phyloP scores from a whole-genome alignment of 2,113 vertebrate genomes.

The Dicaeum eximium region DNA sequence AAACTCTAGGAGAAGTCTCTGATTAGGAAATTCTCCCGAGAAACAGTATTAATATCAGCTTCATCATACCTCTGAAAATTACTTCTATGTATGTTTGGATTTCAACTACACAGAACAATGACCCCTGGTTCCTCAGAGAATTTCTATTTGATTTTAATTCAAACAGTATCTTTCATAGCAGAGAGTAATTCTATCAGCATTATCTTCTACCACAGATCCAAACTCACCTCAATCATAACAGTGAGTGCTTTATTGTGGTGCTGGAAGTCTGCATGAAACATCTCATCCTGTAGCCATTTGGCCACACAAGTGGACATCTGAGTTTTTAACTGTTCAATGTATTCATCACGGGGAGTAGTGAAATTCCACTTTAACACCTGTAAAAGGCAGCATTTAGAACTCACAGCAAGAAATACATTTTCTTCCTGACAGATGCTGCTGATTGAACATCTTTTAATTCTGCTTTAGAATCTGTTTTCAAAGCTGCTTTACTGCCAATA shows the following conservation, averaged over 20 bases:
- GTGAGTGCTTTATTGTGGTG: slow-evolving; percentile 92
- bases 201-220: background rate
- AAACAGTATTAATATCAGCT: background rate
- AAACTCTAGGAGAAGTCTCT: background rate
- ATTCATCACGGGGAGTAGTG: slow-evolving; percentile 92
- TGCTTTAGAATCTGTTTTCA: background rate
- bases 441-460: background rate
- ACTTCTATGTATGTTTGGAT: background rate
- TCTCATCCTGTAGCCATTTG: slow-evolving; percentile 94
- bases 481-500: background rate
- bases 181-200: background rate
- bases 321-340: slow-evolving; percentile 92
- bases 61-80: background rate
- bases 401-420: background rate
- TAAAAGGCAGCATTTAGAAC: background rate
- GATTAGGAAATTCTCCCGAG: background rate
- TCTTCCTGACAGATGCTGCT: background rate
- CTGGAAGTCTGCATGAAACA: slow-evolving; percentile 97
- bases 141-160: background rate
- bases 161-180: background rate
- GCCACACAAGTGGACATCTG: slow-evolving; percentile 94
- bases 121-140: background rate
- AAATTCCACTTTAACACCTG: slow-evolving; percentile 99
- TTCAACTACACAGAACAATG: background rate
- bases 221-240: slow-evolving; percentile 91